Evolutionary conservation across 2,797 vertebrate species (phyloP).

Genomic region (Bryconaethiops microstoma): DNA sequence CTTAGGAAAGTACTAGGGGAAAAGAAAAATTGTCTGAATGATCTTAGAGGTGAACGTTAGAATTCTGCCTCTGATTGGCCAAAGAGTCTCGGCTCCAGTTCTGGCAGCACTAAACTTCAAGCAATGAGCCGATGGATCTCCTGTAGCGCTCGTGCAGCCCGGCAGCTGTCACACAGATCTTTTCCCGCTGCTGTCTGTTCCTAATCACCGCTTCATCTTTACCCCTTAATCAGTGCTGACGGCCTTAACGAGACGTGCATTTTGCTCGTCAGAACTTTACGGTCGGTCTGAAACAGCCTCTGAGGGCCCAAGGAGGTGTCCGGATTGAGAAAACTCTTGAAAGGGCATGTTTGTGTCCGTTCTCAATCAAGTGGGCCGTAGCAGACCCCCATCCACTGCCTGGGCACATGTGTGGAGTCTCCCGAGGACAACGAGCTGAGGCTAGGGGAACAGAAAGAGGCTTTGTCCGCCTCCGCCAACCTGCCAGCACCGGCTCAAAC

Average conservation of each 20-base stretch:
- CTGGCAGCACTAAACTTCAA: neutral
- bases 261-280: constrained; percentile 41
- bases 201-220: constrained; percentile 40
- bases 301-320: neutral
- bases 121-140: neutral
- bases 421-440: constrained; percentile 67
- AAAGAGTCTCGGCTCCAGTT: neutral
- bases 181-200: constrained; percentile 28
- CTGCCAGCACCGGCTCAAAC: constrained; percentile 69
- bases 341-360: constrained; percentile 66
- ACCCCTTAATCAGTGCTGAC: constrained; percentile 45
- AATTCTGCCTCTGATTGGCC: neutral
- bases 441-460: constrained; percentile 70
- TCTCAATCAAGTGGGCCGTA: constrained; percentile 62
- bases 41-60: neutral
- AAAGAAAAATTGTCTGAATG: neutral
- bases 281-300: constrained; percentile 23
- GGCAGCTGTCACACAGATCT: neutral
- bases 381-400: constrained; percentile 63
- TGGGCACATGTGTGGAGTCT: constrained; percentile 75
- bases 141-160: neutral
- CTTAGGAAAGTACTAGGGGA: neutral
- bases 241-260: constrained; percentile 20
- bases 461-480: constrained; percentile 71
- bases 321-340: constrained; percentile 52